Base-by-base conservation (phyloP, 1,140 invertebrate genomes). In the Pogonomyrmex californicus region DNA sequence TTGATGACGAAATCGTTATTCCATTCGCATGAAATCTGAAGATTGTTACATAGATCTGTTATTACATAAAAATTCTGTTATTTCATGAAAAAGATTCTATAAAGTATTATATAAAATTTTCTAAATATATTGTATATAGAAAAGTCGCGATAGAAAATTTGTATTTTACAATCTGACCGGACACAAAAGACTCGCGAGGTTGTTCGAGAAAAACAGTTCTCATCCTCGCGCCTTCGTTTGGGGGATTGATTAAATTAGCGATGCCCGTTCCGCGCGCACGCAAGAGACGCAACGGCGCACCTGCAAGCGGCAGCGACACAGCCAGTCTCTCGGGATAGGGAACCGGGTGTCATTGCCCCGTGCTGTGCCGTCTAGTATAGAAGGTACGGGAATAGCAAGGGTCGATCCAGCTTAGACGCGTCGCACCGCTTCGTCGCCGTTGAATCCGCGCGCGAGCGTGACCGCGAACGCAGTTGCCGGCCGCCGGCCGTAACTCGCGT, bases 371-470 rank as follows among this genome's bases (percentile, higher is more conserved):
- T 91, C 91, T 92, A 91, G 91, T 92, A 91, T 92, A 92, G 91
- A 90, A 91, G 85, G 75, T 91, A 92, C 91, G 90, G 91, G 90
- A 91, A 91, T 91, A 91, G 91, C 90, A 56, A 89, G 88, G 87
- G 85, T 83, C 68, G 75, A n/a, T 70, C 71, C 87, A 51, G 85
- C 85, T 90, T 91, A 90, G 88, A 91, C 86, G 77, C 63, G 90
- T 78, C 82, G 86, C 88, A 75, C 62, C 89, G 88, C 88, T 90
- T 82, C 88, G 88, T 90, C 87, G 88, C 60, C 65, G 87, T 71
- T 38, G 56, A 44, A 79, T 86, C 73, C 47, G 82, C 75, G 60
- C 68, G 85, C 58, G 66, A 44, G 56, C 44, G 65, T 54, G 56
- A 44, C 38, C 47, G 62, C 47, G 17, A 49, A 12, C 77, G 65